Evolutionary conservation across 2,113 vertebrate genomes (phyloP).

Genomic region (Solea solea): DNA sequence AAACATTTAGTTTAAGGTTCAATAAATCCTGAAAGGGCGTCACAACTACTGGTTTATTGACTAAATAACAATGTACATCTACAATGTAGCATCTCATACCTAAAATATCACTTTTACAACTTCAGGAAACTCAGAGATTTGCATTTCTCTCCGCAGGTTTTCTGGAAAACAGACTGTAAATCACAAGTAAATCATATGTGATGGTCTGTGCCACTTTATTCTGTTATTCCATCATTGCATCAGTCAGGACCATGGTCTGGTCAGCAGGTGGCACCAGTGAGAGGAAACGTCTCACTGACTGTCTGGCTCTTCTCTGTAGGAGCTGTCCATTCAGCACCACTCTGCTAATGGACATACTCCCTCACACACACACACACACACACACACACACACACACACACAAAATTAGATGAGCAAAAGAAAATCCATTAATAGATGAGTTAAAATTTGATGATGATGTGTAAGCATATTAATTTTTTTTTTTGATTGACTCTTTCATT

Average conservation of each 20-base stretch:
- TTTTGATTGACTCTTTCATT: too few species aligned
- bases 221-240: not conserved
- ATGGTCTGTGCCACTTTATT: too few species aligned
- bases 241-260: not conserved
- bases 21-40: conserved; percentile 37
- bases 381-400: not conserved
- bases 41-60: not conserved
- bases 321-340: conserved; percentile 85
- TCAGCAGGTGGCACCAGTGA: conserved; percentile 64
- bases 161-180: too few species aligned
- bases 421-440: too few species aligned
- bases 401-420: not conserved
- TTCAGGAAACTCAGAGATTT: not conserved
- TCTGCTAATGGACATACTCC: not conserved
- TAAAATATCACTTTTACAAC: not conserved
- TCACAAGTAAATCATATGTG: too few species aligned
- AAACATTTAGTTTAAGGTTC: conserved; percentile 44
- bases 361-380: not conserved
- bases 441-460: not conserved
- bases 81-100: not conserved
- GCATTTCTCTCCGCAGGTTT: not conserved
- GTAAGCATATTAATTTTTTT: too few species aligned
- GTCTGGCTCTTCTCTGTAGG: conserved; percentile 47
- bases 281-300: not conserved
- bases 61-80: not conserved